Conservation (phyloP, 2,113 vertebrate species). For the Hoplias malabaricus region DNA sequence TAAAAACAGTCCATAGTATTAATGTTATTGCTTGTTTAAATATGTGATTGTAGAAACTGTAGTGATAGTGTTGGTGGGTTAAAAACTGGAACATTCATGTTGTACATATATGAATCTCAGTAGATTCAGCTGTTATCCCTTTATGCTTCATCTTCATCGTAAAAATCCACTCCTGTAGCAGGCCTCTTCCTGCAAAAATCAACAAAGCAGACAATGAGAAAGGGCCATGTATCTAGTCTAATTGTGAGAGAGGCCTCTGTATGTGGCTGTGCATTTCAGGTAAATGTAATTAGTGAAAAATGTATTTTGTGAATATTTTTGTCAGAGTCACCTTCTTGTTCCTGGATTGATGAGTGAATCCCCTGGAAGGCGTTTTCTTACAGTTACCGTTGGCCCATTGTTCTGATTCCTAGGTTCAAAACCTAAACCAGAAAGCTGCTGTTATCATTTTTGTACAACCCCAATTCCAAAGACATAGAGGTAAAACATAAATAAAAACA, state of each 20-base stretch:
- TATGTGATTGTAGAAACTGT: constrained; percentile 13
- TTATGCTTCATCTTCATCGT: constrained; percentile 62
- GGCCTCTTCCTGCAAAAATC: constrained; percentile 59
- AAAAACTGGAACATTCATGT: constrained; percentile 23
- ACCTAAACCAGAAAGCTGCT: constrained; percentile 61
- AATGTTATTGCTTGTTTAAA: background rate
- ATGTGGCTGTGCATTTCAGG: background rate
- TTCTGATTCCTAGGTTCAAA: constrained; percentile 66
- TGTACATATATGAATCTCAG: background rate
- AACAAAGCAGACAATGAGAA: background rate
- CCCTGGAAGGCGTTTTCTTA: constrained; percentile 78
- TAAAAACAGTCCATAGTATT: constrained; percentile 11
- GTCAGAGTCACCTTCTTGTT: constrained; percentile 76
- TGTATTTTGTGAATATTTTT: background rate
- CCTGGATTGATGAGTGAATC: constrained; percentile 91
- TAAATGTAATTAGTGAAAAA: background rate
- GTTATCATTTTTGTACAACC: background rate
- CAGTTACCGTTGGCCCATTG: constrained; percentile 41
- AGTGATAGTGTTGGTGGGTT: constrained; percentile 22
- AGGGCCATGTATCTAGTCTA: constrained; percentile 43
- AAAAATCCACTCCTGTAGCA: constrained; percentile 70
- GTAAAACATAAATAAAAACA: too few species aligned
- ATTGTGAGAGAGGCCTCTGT: constrained; percentile 37
- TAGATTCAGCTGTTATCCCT: constrained; percentile 15
- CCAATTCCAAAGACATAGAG: too few species aligned